Evolutionary conservation across 2,888 invertebrate genomes (phyloP).

Genomic region (Chaetogeoica ovagalla): DNA sequence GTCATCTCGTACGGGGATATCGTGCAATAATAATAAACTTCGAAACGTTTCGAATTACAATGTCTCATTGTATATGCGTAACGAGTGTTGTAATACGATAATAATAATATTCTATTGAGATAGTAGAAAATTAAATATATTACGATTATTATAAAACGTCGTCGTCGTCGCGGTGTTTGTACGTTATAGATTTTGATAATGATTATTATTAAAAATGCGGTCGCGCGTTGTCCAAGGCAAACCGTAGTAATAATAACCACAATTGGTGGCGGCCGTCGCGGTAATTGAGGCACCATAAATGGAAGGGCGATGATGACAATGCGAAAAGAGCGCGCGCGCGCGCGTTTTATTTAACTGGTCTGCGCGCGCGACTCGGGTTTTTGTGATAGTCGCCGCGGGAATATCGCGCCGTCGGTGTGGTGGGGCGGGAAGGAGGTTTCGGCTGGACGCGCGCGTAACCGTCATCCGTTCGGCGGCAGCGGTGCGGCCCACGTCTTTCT

Average conservation of each 20-base stretch:
- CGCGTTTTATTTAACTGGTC: constrained; percentile 52
- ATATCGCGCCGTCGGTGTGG: neutral
- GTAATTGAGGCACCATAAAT: constrained; percentile 52
- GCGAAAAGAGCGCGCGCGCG: constrained; percentile 52
- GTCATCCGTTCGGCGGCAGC: constrained; percentile 43
- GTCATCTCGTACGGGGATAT: too few relatives aligned
- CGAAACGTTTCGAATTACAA: too few relatives aligned
- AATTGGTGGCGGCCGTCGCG: constrained; percentile 35
- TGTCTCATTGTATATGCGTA: too few relatives aligned
- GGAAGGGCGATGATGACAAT: constrained; percentile 53
- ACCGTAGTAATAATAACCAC: constrained; percentile 42
- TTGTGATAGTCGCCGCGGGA: neutral
- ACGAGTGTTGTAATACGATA: too few relatives aligned
- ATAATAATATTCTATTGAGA: too few relatives aligned
- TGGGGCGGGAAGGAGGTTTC: constrained; percentile 3
- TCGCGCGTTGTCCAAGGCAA: constrained; percentile 47
- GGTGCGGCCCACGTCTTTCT: constrained; percentile 50
- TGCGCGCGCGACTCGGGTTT: constrained; percentile 37
- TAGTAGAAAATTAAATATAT: too few relatives aligned
- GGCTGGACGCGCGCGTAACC: constrained; percentile 46
- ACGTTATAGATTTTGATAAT: constrained; percentile 40
- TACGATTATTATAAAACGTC: too few relatives aligned
- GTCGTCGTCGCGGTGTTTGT: neutral
- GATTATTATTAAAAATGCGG: constrained; percentile 50
- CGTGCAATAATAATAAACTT: too few relatives aligned